Base-by-base conservation (phyloP, 2,113 vertebrate genomes). In the Hippocampus barbouri region DNA sequence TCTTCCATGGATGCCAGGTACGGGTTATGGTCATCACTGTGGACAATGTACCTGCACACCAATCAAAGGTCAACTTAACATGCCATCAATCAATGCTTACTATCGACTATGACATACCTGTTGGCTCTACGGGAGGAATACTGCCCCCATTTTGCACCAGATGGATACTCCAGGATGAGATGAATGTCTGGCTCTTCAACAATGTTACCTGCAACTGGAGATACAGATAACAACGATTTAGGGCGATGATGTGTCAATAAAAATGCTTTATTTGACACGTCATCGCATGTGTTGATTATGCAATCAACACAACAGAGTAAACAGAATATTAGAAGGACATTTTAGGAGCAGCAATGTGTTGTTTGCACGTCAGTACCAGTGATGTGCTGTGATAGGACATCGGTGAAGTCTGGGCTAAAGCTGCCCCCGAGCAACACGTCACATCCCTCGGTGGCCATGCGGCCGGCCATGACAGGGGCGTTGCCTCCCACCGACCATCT, bases 401-500 rank as follows among this genome's bases (percentile, higher is more conserved):
- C 91, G 10, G 79, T 89, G 69, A 94, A 92, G 61, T 94, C 91
- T 0, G 87, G 77, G 80, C 91, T 94, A 73, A 93, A 92, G 73
- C 90, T 94, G 40, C 93, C 93, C 16, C 93, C 94, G 6, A 94
- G 87, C 69, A 94, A 86, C 79, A 94, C 89, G 7, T 94, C 91
- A 80, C 93, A 94, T n/a, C 94, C 94, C 70, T 94, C 94, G 0
- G 63, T 83, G 67, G 93, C 94, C 91, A 94, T 90, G 67, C 93
- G 92, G 79, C 91, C 83, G 20, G 94, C 93, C 93, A 94, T 94
- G 59, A 94, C 92, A 0, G 92, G 92, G 23, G 94, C 94, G 65
- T 94, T 94, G 47, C 94, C 94, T 2, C 94, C 94, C 10, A 94
- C 79, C 3, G 93, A 82, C 93, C 93, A 94, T 74, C 93, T 89